phyloP scores from a whole-genome alignment of 1,140 invertebrate species.

The Asbolus verrucosus region DNA sequence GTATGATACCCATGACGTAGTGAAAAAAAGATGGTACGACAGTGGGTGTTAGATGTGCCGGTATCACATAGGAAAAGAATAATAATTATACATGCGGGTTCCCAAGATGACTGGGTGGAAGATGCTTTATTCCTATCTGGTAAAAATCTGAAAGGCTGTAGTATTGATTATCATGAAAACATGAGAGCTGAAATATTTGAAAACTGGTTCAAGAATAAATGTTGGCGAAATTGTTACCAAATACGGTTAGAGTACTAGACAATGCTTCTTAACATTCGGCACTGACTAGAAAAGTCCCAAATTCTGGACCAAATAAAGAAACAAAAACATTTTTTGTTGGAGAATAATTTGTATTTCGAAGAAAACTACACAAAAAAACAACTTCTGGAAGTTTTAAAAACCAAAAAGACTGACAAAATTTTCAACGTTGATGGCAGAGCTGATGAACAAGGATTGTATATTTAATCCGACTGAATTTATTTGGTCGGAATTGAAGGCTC shows the following conservation, averaged over 20 bases:
- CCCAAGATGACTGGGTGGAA: not conserved
- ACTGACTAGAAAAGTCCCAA: too few species aligned
- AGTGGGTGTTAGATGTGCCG: not conserved
- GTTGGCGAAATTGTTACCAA: not conserved
- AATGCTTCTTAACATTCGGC: not conserved
- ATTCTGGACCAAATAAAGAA: not conserved
- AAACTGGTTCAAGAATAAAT: constrained; percentile 5
- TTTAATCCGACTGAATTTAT: not conserved
- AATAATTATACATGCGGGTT: constrained; percentile 4
- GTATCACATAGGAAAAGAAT: not conserved
- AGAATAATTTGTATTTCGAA: not conserved
- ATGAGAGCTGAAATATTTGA: constrained; percentile 2
- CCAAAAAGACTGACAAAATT: not conserved
- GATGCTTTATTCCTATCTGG: constrained; percentile 13
- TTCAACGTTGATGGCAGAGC: not conserved
- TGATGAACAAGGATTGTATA: not conserved
- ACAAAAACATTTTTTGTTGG: not conserved
- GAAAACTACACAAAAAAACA: too few species aligned
- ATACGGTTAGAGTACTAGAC: not conserved
- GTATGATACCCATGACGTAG: too few species aligned
- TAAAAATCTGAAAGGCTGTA: not conserved
- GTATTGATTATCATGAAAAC: constrained; percentile 5
- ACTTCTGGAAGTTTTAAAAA: too few species aligned
- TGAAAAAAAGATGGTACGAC: too few species aligned
- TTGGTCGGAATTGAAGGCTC: not conserved